phyloP scores from a whole-genome alignment of 2,888 invertebrate genomes.

The Keiferia lycopersicella region DNA sequence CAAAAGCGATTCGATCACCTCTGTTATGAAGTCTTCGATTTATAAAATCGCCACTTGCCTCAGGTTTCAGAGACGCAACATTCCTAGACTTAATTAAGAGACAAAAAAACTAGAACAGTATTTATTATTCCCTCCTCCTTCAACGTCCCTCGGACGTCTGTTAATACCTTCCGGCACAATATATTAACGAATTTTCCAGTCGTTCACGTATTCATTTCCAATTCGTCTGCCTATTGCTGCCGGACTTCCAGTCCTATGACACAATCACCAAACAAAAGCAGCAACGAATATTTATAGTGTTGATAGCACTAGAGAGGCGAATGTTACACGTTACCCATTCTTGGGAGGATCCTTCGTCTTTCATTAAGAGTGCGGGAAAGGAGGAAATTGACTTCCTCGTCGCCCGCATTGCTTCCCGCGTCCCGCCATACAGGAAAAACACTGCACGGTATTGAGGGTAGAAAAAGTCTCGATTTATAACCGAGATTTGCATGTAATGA shows the following conservation, averaged over 20 bases:
- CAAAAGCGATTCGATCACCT: too few species aligned
- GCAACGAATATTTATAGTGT: neutral
- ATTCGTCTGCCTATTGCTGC: neutral
- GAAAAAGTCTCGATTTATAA: neutral
- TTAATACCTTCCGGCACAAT: too few species aligned
- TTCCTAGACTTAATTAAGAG: too few species aligned
- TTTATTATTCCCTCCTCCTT: too few species aligned
- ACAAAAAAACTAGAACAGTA: too few species aligned
- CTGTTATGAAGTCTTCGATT: too few species aligned
- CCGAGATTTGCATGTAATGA: conserved; percentile 9
- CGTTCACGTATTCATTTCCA: too few species aligned
- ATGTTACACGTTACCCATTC: neutral
- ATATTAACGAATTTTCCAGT: too few species aligned
- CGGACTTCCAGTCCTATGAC: neutral
- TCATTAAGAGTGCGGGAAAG: conserved; percentile 41
- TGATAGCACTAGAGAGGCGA: neutral
- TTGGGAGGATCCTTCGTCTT: conserved; percentile 43
- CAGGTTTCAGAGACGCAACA: too few species aligned
- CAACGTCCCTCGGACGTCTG: too few species aligned
- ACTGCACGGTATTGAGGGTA: neutral
- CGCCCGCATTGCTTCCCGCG: conserved; percentile 34
- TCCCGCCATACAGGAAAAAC: conserved; percentile 11
- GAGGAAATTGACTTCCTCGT: conserved; percentile 57
- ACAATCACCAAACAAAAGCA: neutral
- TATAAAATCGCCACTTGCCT: too few species aligned